Conservation (phyloP, 2,888 invertebrate species). For the Lymantria dispar region DNA sequence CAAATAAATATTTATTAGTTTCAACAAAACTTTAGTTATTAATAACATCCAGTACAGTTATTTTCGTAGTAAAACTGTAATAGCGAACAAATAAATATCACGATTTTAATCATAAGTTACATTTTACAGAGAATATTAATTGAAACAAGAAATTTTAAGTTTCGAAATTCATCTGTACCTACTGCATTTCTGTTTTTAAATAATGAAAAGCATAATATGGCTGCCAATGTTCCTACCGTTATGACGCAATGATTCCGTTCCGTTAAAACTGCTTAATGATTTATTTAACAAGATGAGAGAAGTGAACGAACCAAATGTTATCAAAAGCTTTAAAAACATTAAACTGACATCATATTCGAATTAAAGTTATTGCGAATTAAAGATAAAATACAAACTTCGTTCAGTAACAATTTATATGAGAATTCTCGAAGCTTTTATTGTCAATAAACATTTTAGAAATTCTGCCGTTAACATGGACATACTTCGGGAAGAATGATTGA, state of each 20-base stretch:
- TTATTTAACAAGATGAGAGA: constrained; percentile 6
- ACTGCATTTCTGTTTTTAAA: background rate
- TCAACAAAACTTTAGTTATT: background rate
- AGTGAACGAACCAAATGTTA: constrained; percentile 18
- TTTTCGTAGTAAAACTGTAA: background rate
- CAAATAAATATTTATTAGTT: constrained; percentile 2
- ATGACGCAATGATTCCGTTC: constrained; percentile 13
- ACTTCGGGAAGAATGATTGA: background rate
- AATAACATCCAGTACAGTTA: background rate
- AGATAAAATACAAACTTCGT: constrained; percentile 1
- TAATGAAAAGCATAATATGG: constrained; percentile 8
- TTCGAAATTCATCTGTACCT: background rate
- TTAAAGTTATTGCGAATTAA: constrained; percentile 14
- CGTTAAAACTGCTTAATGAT: constrained; percentile 21
- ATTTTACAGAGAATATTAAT: constrained; percentile 2
- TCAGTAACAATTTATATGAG: background rate
- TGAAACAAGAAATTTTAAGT: background rate
- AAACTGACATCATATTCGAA: constrained; percentile 16
- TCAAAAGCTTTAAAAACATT: constrained; percentile 8
- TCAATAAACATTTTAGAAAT: background rate
- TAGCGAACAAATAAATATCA: background rate
- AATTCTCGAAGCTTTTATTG: background rate
- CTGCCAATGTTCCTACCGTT: constrained; percentile 7
- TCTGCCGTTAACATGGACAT: background rate
- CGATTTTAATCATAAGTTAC: background rate